Base-by-base conservation (phyloP, 2,888 invertebrate genomes). In the Phania funesta region DNA sequence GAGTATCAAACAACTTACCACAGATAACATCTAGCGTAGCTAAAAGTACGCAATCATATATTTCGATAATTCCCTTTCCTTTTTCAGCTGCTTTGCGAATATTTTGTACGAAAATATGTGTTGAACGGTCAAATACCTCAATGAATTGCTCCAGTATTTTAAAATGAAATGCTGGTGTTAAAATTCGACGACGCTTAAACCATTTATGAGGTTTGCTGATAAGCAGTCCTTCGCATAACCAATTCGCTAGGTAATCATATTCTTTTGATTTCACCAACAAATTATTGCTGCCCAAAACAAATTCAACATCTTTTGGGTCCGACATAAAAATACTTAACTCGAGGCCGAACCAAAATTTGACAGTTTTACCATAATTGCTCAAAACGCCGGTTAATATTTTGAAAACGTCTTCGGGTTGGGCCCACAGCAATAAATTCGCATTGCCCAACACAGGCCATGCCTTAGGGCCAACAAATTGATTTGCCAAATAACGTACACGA, bases 101-200 rank as follows among this genome's bases (percentile, higher is more conserved):
- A 20, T 85, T 60, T 8, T 74, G n/a, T 92, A 89, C 79, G 94
- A 90, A 20, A 92, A 91, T 56, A 89, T 89, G 26, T 92, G 86
- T 91, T 80, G 94, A 93, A 70, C 93, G 92, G 83, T 95, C 93
- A 87, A 96, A 95, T 0, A 94, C 92, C 1, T 93, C 93, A 7
- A 94, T 87, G 88, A 95, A 95, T 84, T 94, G 93, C 86, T 95
- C 94, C 41, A 96, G 90, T 76, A 95, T 95, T 85, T 94, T 93
- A 88, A 95, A 95, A 88, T 96, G 96, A 89, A 96, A 96, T 0
- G 95, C 93, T 0, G 95, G 95, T 0, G 95, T 95, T 76, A 96
- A 88, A 78, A 95, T 92, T 88, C 94, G 95, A 32, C 96, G 92
- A 22, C 94, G 92, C 0, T 90, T 90, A 84, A 92, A 92, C 95